phyloP scores from a whole-genome alignment of 2,797 vertebrate genomes.

The Rhinophrynus dorsalis region DNA sequence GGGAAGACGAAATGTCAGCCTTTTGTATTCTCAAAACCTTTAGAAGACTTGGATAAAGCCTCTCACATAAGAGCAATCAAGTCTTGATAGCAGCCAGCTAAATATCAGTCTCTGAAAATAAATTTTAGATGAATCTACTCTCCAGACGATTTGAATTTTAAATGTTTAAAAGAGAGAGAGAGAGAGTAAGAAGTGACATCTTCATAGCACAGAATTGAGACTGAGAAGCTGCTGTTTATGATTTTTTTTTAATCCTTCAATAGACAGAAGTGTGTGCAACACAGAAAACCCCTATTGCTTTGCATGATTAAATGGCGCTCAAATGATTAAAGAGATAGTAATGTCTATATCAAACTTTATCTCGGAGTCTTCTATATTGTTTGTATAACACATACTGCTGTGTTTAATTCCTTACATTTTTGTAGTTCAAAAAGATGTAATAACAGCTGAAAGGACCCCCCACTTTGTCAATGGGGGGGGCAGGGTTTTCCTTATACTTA shows the following conservation, averaged over 20 bases:
- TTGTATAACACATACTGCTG: no score
- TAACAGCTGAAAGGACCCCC: no score
- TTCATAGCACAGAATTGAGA: conserved; percentile 59
- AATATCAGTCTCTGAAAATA: conserved; percentile 69
- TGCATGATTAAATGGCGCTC: no score
- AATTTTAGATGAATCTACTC: conserved; percentile 67
- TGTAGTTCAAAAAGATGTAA: no score
- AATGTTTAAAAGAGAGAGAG: conserved; percentile 60
- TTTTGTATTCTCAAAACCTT: conserved; percentile 66
- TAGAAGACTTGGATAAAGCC: conserved; percentile 63
- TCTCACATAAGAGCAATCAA: conserved; percentile 65
- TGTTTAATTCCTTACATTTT: no score
- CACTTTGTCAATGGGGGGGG: no score
- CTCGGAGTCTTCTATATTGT: no score
- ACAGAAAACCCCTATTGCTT: no score
- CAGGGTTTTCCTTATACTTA: no score
- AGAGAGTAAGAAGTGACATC: conserved; percentile 58
- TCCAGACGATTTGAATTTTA: conserved; percentile 72
- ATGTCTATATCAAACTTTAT: no score
- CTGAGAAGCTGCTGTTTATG: conserved; percentile 38
- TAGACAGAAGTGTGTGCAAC: no score
- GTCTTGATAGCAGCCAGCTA: conserved; percentile 60
- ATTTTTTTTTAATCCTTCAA: neutral
- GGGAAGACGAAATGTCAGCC: conserved; percentile 62
- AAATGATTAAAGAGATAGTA: no score